Evolutionary conservation across 2,113 vertebrate genomes (phyloP), one percentile per base, ranked within the genome.

Genomic region (Calypte anna): DNA sequence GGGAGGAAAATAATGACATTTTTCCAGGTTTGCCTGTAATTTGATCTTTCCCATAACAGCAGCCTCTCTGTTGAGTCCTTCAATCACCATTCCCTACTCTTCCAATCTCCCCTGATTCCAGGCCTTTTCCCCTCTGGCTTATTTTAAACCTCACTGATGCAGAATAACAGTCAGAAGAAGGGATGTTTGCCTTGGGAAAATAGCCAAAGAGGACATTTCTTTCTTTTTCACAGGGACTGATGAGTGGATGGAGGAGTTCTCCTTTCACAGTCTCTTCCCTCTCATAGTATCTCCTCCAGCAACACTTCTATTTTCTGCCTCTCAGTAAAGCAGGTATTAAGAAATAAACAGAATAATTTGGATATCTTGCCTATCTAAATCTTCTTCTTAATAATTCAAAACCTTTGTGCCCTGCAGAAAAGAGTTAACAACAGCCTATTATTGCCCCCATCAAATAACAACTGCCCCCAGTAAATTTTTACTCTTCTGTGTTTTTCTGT

Each of bases 131-230:
- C 51, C 24, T 54, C 59, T 86, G 73, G 77, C 48, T 88, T 83
- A 43, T 83, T 94, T 92, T 51, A 91, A 94, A 91, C 19, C 28
- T 92, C 69, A 48, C 27, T 88, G 75, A 69, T 93, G 86, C 72
- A 88, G 75, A 85, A 57, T 30, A 68, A 30, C 59, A 64, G 62
- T 57, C 40, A 54, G 54, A 54, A 85, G 67, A 67, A 83, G 36
- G 13, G 14, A 30, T 57, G 38, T 33, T 61, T 82, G 79, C 67
- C 54, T 57, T 63, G 43, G 68, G 59, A n/a, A 77, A 81, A 66
- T 14, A 88, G 36, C 24, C 46, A 69, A 53, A 77, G 36, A 86
- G 14, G 36, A 68, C 36, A 36, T 72, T 85, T 82, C 64, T 51
- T 23, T 86, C 57, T 92, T 66, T 88, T 91, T 84, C 61, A 33